phyloP scores from a whole-genome alignment of 2,888 invertebrate species.

The Chesias legatella region DNA sequence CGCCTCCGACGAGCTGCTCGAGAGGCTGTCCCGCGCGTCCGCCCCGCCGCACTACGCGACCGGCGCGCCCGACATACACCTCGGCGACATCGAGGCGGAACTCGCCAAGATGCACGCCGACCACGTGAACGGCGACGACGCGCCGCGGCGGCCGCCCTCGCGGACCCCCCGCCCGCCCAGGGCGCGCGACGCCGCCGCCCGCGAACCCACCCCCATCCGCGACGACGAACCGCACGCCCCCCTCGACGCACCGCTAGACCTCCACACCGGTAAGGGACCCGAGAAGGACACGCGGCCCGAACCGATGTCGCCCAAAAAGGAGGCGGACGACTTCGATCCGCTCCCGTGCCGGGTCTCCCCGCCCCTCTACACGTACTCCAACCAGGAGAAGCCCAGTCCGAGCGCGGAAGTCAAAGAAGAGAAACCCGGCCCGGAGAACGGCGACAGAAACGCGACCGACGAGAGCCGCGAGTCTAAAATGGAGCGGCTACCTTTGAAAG shows the following conservation, averaged over 20 bases:
- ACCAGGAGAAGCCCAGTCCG: conserved; percentile 80
- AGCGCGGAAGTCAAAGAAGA: conserved; percentile 58
- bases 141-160: conserved; percentile 38
- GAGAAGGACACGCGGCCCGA: conserved; percentile 14
- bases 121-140: conserved; percentile 63
- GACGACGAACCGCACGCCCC: conserved; percentile 20
- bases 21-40: conserved; percentile 48
- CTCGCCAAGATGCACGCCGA: conserved; percentile 84
- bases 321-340: conserved; percentile 79
- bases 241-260: conserved; percentile 17
- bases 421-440: conserved; percentile 73
- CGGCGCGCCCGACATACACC: conserved; percentile 69
- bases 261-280: conserved; percentile 16
- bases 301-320: conserved; percentile 28
- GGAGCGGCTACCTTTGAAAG: conserved; percentile 65
- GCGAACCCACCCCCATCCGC: conserved; percentile 31
- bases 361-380: conserved; percentile 88
- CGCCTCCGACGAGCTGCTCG: conserved; percentile 55
- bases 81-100: conserved; percentile 85
- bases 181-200: conserved; percentile 35
- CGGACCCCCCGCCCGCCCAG: conserved; percentile 68
- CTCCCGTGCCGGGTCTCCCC: conserved; percentile 86
- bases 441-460: conserved; percentile 33
- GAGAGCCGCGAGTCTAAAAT: conserved; percentile 30
- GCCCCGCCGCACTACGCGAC: conserved; percentile 55